These are phyloP conservation scores for Sebastes baramenuke DNA, from an alignment of 2,797 vertebrate genomes.

Conservation along the genomic window DNA sequence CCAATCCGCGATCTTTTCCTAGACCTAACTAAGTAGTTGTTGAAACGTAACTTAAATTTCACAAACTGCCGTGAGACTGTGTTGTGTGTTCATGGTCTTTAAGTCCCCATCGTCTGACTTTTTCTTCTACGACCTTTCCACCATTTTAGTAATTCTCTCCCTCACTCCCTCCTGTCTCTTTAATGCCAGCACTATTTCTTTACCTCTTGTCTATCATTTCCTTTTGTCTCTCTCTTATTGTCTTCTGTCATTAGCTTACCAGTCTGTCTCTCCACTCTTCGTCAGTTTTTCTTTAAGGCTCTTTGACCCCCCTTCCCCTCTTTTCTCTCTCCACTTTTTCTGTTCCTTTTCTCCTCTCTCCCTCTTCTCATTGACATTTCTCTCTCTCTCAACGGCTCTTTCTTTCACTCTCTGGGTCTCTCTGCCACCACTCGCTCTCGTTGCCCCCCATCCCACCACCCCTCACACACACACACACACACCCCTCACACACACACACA, in stretches of 20 bases:
- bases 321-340: neutral
- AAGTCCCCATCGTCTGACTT: neutral
- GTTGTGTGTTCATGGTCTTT: neutral
- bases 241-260: slow-evolving; percentile 59
- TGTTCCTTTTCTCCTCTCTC: slow-evolving; percentile 25
- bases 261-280: slow-evolving; percentile 39
- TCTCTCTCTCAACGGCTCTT: slow-evolving; percentile 28
- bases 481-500: neutral
- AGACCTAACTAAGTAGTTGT: too few relatives aligned
- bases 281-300: slow-evolving; percentile 51
- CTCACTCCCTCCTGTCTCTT: slow-evolving; percentile 31
- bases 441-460: neutral
- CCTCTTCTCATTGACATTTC: slow-evolving; percentile 46
- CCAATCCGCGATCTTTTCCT: too few relatives aligned
- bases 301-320: slow-evolving; percentile 40
- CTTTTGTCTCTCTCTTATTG: slow-evolving; percentile 61
- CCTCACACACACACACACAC: too few relatives aligned
- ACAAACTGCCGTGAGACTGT: too few relatives aligned
- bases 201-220: slow-evolving; percentile 60
- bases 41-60: too few relatives aligned
- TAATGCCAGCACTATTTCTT: slow-evolving; percentile 38
- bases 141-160: slow-evolving; percentile 45
- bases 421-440: slow-evolving; percentile 34
- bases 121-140: slow-evolving; percentile 37
- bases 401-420: slow-evolving; percentile 40